Evolutionary conservation across 2,888 invertebrate species (phyloP).

Genomic region (Lucinisca nassula): DNA sequence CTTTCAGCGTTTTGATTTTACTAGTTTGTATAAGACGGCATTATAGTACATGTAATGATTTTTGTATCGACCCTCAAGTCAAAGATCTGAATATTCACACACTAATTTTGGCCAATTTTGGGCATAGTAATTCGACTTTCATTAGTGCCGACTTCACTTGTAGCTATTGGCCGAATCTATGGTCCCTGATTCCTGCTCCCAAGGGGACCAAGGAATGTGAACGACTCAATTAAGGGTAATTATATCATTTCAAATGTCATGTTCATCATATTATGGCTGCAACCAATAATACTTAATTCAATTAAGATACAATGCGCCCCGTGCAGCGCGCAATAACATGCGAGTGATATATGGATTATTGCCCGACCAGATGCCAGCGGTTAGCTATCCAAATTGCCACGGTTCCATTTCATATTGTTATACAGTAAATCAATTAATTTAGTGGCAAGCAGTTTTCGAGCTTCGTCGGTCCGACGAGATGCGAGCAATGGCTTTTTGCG

Average conservation of each 20-base stretch:
- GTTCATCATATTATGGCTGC: neutral
- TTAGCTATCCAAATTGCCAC: neutral
- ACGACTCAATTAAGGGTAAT: neutral
- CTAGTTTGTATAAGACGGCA: too few species aligned
- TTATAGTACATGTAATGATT: too few species aligned
- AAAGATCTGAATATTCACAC: too few species aligned
- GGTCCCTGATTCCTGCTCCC: neutral
- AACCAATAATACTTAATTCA: neutral
- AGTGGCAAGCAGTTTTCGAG: too few species aligned
- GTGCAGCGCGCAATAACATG: neutral
- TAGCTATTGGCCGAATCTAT: neutral
- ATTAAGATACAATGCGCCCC: neutral
- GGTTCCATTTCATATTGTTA: neutral
- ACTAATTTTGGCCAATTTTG: too few species aligned
- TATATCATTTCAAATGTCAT: neutral
- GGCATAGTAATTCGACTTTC: too few species aligned
- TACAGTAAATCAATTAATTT: too few species aligned
- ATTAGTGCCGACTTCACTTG: too few species aligned
- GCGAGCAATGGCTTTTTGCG: too few species aligned
- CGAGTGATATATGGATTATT: neutral
- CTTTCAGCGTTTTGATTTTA: too few species aligned
- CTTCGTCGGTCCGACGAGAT: too few species aligned
- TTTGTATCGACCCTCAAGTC: too few species aligned
- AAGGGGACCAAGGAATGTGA: neutral
- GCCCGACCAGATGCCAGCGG: neutral